Base-by-base conservation (phyloP, 35 echinoderm and acorn worm species). In the Amphiura filiformis region DNA sequence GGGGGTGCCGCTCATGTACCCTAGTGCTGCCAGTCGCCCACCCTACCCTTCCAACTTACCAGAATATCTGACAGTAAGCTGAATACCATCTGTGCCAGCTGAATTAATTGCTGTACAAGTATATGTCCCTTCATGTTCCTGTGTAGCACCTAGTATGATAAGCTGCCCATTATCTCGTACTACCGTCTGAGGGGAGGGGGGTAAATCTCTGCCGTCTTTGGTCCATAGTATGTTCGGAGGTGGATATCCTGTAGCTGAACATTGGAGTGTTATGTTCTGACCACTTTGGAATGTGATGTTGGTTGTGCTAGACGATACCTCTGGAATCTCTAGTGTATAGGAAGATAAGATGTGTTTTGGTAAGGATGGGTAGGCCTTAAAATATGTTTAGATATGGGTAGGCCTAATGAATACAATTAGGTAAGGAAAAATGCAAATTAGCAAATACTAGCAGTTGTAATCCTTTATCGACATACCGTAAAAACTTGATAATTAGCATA, bases 271-370 rank as follows among this genome's bases (percentile, higher is more conserved):
- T 7, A 93, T 39, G 61, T 94, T 94, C 57, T 95, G 82, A 41
- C 96, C 90, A 0, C 83, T 70, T 41, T 20, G 87, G 83, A 92
- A 99, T 1, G 96, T 94, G 26, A 90, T 13, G 39, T 97, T 97
- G 47, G 88, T 80, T 3, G 14, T 70, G 28, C 61, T 70, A 30
- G 61, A 15, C 26, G 61, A 70, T 30, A 70, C 61, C 41, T 70
- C 4, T 70, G 61, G 61, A 23, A 70, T 70, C 61, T 70, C 61
- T 70, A 47, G 41, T n/a, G n/a, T n/a, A n/a, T n/a, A n/a, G n/a
- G n/a, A n/a, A n/a, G n/a, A n/a, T n/a, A n/a, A n/a, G n/a, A n/a
- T n/a, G n/a, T n/a, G n/a, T n/a, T n/a, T n/a, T n/a, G n/a, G n/a
- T n/a, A n/a, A n/a, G n/a, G n/a, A n/a, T n/a, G n/a, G n/a, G n/a